Base-by-base conservation (phyloP, 2,797 vertebrate species). In the Rhadinocentrus ornatus region DNA sequence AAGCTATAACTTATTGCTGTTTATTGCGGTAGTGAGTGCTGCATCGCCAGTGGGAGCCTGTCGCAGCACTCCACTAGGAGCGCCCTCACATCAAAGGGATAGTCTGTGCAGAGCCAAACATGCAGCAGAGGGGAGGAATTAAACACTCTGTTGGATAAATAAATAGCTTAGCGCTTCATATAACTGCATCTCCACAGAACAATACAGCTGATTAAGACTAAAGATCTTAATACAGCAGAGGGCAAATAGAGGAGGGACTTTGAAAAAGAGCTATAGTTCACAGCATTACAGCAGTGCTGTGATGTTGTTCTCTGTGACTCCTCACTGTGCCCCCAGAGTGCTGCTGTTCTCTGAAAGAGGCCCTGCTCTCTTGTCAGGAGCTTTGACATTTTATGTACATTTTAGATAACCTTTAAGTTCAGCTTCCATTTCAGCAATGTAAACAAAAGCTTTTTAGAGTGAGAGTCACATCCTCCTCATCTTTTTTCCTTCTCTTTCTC, bases 131-230 rank as follows among this genome's bases (percentile, higher is more conserved):
- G 69, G 83, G 73, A 77, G 69, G 79, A 78, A 89, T 92, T 92
- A 93, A 93, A 91, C 73, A 79, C 85, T 57, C 87, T 87, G 84
- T 89, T 93, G 85, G 91, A 91, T 93, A 93, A 92, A 93, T 93
- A 93, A 94, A 93, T 91, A 92, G 90, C 92, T 93, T 92, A 93
- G 91, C 56, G 72, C 76, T 84, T 74, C 81, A 74, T 78, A 78
- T 86, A 88, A 90, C 79, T 77, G 73, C 73, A 85, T 92, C 86
- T 82, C 84, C 73, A 76, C 81, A 84, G 86, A 88, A 91, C 87
- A 90, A 90, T 87, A 55, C 82, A 71, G 77, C 80, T 91, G 92
- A 92, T 92, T 91, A 93, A 86, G 89, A 83, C 83, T 71, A 85
- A 84, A 92, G 91, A 93, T 91, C 84, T 78, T 82, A 70, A 81